phyloP scores from a whole-genome alignment of 2,797 vertebrate genomes.

The Sebastes melanostomus region DNA sequence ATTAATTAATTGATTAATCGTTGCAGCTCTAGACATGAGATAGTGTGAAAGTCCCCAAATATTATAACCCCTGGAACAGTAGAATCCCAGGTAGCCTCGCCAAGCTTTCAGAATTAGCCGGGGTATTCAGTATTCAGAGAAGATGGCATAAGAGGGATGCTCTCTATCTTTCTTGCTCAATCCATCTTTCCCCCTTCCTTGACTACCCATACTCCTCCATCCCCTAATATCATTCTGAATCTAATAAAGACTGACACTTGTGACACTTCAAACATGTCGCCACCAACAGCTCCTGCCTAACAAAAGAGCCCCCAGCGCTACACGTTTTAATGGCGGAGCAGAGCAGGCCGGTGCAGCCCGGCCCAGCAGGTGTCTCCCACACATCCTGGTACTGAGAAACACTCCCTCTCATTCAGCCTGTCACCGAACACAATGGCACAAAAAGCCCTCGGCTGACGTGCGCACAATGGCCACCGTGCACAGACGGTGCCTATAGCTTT shows the following conservation, averaged over 20 bases:
- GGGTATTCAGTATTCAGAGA: constrained; percentile 31
- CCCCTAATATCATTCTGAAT: constrained; percentile 81
- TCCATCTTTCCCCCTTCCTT: constrained; percentile 26
- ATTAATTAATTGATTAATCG: too few species aligned
- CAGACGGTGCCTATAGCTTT: constrained; percentile 66
- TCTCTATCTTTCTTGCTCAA: constrained; percentile 21
- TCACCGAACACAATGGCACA: constrained; percentile 91
- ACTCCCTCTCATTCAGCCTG: constrained; percentile 91
- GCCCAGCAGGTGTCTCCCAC: constrained; percentile 93
- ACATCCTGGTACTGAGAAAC: constrained; percentile 91
- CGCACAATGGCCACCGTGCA: constrained; percentile 86
- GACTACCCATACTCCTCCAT: constrained; percentile 45
- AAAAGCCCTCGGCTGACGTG: constrained; percentile 74
- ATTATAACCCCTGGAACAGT: constrained; percentile 47
- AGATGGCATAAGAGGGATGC: constrained; percentile 2
- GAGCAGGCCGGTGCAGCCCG: constrained; percentile 87
- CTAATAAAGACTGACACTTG: constrained; percentile 93
- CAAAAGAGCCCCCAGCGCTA: constrained; percentile 87
- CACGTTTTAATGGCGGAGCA: constrained; percentile 85
- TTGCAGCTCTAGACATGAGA: constrained; percentile 18
- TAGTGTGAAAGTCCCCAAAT: constrained; percentile 39
- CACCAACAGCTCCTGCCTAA: constrained; percentile 89
- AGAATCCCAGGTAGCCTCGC: constrained; percentile 59
- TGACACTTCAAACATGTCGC: constrained; percentile 90
- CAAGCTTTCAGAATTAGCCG: constrained; percentile 52